Base-by-base conservation (phyloP, 2,888 invertebrate species). In the Oligia latruncula region DNA sequence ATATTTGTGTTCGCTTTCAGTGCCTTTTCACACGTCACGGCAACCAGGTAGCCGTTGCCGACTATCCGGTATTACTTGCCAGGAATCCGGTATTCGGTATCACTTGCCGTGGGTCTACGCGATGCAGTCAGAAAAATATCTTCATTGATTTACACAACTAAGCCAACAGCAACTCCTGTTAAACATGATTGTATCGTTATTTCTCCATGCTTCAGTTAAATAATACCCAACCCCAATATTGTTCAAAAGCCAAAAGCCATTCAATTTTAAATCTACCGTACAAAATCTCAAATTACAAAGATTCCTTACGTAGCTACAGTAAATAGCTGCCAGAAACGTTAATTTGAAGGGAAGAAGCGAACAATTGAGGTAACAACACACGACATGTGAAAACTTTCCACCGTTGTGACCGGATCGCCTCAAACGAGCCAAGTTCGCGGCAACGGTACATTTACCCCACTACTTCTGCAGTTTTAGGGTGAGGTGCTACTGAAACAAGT, bases 401-500 rank as follows among this genome's bases (percentile, higher is more conserved):
- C 71, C 81, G 71, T 86, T 87, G 90, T 89, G 92, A 91, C 92
- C 90, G 89, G 90, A 90, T 92, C 83, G 81, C 91, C 92, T 82
- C 91, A 92, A 92, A 92, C 84, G 91, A 92, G 90, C 86, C 86
- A 92, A 92, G 91, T 92, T 92, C 87, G 78, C 80, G 77, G 81
- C 67, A 88, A 88, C 74, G 81, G 80, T 84, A 88, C 86, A 83
- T 88, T 88, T 88, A 86, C 76, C 81, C 73, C 52, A 83, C 81
- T 88, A 90, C 80, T 88, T 86, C 77, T 86, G 83, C 89, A 87
- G 82, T 86, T 77, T 85, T 73, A 58, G 71, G 89, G 87, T 85
- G 8, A 49, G 81, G 82, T 78, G 17, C 52, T 70, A 73, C 80
- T 86, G 78, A 64, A 58, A 55, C 55, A 76, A 74, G 67, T 71